These are phyloP conservation scores for Hippopotamus amphibius DNA, from an alignment of 2,113 vertebrate species.

Conservation along the genomic window DNA sequence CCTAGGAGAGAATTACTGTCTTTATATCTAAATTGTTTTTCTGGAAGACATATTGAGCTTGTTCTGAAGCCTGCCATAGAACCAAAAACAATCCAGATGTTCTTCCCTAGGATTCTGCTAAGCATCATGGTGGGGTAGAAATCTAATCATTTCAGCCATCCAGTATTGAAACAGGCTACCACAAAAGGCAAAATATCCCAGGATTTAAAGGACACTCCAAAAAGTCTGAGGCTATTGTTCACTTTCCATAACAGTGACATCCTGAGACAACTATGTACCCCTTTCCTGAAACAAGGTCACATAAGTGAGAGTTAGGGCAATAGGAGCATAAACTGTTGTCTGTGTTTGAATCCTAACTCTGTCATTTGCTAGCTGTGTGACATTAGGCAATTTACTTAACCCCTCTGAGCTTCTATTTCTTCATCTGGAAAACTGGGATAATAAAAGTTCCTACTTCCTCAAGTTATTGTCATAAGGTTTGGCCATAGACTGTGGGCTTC, in stretches of 20 bases:
- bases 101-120: background rate
- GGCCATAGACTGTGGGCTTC: background rate
- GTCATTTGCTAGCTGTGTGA: background rate
- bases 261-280: background rate
- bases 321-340: background rate
- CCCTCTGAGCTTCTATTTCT: background rate
- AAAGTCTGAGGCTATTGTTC: background rate
- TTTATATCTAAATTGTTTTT: background rate
- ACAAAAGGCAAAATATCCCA: background rate
- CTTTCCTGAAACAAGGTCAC: background rate
- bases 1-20: background rate
- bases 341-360: background rate
- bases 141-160: background rate
- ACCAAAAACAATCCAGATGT: background rate
- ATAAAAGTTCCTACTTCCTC: background rate
- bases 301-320: background rate
- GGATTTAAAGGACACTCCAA: background rate
- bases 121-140: background rate
- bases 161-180: background rate
- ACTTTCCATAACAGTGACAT: background rate
- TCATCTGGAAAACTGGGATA: background rate
- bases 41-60: background rate
- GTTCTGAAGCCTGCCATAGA: background rate
- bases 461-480: background rate
- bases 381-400: background rate